Evolutionary conservation across 2,113 vertebrate species (phyloP).

Genomic region (Mesocricetus auratus): DNA sequence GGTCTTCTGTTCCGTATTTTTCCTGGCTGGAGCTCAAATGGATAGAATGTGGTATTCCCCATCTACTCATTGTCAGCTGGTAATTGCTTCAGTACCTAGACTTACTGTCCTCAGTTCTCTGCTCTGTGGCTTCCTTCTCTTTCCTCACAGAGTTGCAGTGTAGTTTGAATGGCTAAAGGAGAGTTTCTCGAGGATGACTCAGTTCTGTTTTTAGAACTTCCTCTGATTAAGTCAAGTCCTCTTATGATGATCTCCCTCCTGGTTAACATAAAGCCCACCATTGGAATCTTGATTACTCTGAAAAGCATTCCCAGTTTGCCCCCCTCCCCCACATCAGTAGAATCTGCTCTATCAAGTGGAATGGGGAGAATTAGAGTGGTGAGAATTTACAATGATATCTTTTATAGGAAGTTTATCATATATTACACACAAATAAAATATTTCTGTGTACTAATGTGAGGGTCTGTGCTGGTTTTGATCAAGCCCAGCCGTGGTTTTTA

Average conservation of each 20-base stretch:
- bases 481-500: slow-evolving; percentile 11
- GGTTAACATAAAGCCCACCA: slow-evolving; percentile 9
- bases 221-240: background rate
- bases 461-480: background rate
- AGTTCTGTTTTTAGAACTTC: background rate
- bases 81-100: background rate
- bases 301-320: background rate
- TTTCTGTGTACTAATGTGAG: background rate
- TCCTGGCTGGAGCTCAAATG: slow-evolving; percentile 9
- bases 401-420: background rate
- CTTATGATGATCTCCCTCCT: background rate
- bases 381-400: background rate
- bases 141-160: background rate
- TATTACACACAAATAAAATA: background rate
- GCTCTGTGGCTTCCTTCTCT: background rate
- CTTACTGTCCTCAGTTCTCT: background rate
- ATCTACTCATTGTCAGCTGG: background rate
- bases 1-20: background rate
- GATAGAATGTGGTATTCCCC: background rate
- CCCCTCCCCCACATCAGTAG: background rate
- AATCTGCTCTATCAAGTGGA: background rate
- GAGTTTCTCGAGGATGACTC: slow-evolving; percentile 21
- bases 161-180: background rate
- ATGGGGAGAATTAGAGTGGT: background rate
- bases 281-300: slow-evolving; percentile 29